Evolutionary conservation across 2,113 vertebrate genomes (phyloP), one percentile per base, ranked within the genome.

Genomic region (Takifugu flavidus): DNA sequence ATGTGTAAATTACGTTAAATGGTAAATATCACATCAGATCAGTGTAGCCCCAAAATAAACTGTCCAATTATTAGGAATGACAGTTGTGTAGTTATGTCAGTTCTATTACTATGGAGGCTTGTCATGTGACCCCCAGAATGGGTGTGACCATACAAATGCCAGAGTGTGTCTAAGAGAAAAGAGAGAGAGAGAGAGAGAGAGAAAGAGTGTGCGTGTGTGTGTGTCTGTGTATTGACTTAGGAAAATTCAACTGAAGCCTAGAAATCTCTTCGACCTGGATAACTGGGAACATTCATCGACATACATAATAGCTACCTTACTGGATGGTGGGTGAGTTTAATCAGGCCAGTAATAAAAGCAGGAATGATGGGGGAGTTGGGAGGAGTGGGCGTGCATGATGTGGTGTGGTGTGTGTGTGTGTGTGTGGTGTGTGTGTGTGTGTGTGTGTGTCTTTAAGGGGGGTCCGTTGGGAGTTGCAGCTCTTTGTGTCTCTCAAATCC

Each of bases 261-360:
- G 20, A 20, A 20, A 20, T 20, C 20, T 20, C 20, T 20, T 20
- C 20, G 20, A 20, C 20, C 20, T 20, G 20, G 20, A 20, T 20
- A 20, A 20, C 20, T 20, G 20, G 20, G 20, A 20, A 20, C 20
- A 20, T 20, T 20, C 20, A 20, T 20, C 20, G 20, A 20, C 64
- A 57, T 76, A 79, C 74, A 77, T 79, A 47, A 86, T 61, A 43
- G 72, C 64, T 75, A 65, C 72, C 72, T 82, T 86, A 81, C 59
- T 56, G 45, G 69, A 65, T 68, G 70, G 60, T 29, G 53, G 61
- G 39, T 25, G 76, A 57, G 65, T 78, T 82, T 84, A 84, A 89
- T 83, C 87, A 87, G 79, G 65, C 61, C 54, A 49, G 59, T 78
- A 69, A 85, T 84, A 76, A 82, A 78, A 75, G 59, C 75, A 81